Conservation (phyloP, 2,113 vertebrate species). For the Calonectris borealis region DNA sequence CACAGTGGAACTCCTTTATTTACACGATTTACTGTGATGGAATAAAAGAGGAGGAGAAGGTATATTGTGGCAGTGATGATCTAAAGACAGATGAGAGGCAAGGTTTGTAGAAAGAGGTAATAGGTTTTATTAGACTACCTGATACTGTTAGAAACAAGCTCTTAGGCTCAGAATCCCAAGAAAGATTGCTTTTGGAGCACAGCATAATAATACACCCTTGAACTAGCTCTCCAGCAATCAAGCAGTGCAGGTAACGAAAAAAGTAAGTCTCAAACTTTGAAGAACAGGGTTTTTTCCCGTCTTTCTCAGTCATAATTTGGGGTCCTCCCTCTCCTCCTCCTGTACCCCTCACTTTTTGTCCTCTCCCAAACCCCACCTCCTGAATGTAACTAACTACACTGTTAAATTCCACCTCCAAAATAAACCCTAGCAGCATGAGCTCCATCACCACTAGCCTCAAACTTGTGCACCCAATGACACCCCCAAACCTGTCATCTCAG, state of each 20-base stretch:
- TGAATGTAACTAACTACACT: neutral
- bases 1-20: neutral
- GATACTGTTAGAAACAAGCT: neutral
- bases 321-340: neutral
- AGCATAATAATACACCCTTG: neutral
- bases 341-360: neutral
- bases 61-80: neutral
- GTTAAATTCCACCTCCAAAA: neutral
- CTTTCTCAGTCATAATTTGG: neutral
- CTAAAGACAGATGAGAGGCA: neutral
- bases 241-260: neutral
- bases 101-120: neutral
- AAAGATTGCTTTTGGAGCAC: neutral
- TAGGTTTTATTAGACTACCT: neutral
- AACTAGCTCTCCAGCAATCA: neutral
- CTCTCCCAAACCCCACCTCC: neutral
- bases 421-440: neutral
- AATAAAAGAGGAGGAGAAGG: neutral
- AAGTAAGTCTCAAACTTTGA: neutral
- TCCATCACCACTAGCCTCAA: neutral
- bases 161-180: neutral
- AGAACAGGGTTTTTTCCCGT: fast-evolving
- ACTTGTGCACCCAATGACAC: neutral
- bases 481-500: neutral
- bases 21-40: neutral